phyloP scores from a whole-genome alignment of 2,113 vertebrate species.

The Ancistrus triradiatus region DNA sequence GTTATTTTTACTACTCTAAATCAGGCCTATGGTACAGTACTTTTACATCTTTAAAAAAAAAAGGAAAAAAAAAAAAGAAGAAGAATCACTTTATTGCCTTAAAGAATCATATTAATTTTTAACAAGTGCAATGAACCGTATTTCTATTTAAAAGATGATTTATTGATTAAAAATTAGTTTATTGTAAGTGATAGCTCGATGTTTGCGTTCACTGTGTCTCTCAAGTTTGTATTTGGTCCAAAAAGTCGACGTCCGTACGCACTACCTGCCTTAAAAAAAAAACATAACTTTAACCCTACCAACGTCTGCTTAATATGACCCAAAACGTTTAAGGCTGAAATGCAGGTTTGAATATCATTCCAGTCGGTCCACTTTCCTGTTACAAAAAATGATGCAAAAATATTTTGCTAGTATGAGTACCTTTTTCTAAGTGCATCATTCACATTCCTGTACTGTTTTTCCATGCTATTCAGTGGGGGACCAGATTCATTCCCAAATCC shows the following conservation, averaged over 20 bases:
- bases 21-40: constrained; percentile 68
- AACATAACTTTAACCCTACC: no score
- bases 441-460: background rate
- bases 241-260: no score
- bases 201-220: constrained; percentile 43
- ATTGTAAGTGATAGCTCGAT: constrained; percentile 63
- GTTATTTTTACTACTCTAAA: constrained; percentile 74
- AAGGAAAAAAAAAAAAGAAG: constrained; percentile 59
- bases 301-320: no score
- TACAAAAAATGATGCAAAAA: no score
- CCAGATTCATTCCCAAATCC: background rate
- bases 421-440: background rate
- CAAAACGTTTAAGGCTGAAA: no score
- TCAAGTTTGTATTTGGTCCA: no score
- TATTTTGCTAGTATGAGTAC: no score
- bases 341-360: no score
- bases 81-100: constrained; percentile 77
- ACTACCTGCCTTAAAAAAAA: no score
- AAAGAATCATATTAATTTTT: constrained; percentile 76
- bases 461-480: constrained; percentile 1
- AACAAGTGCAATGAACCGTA: constrained; percentile 76
- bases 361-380: no score
- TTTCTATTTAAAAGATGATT: constrained; percentile 74
- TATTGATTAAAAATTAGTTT: constrained; percentile 66
- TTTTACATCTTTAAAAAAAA: constrained; percentile 69